phyloP scores from a whole-genome alignment of 2,888 invertebrate species.

The Tipula helvola region DNA sequence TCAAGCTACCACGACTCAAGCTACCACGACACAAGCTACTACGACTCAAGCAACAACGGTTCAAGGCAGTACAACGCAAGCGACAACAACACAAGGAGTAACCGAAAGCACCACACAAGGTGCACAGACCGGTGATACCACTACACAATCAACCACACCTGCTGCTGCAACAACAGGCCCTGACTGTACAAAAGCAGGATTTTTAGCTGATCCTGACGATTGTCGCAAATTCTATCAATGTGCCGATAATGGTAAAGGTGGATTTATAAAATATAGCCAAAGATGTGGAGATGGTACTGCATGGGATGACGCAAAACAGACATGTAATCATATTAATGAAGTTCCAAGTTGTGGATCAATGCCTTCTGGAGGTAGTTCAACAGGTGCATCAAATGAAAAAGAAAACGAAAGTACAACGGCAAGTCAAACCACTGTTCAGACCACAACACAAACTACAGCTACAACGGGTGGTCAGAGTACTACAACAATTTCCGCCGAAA shows the following conservation, averaged over 20 bases:
- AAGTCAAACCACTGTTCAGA: constrained; percentile 14
- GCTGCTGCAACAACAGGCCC: constrained; percentile 11
- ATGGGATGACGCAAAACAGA: constrained; percentile 43
- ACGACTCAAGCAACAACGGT: constrained; percentile 19
- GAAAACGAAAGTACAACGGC: neutral
- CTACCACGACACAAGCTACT: constrained; percentile 11
- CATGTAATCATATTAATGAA: constrained; percentile 36
- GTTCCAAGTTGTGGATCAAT: constrained; percentile 19
- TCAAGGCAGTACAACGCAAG: neutral
- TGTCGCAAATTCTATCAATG: constrained; percentile 48
- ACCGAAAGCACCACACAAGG: constrained; percentile 11
- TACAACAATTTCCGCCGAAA: neutral
- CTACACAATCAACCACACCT: constrained; percentile 9
- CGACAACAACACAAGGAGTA: constrained; percentile 8
- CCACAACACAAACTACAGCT: constrained; percentile 7
- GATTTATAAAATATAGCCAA: constrained; percentile 39
- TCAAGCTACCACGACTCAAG: constrained; percentile 15
- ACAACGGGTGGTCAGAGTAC: constrained; percentile 9
- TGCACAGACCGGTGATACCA: neutral
- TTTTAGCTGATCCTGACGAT: constrained; percentile 35
- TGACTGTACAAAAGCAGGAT: constrained; percentile 33
- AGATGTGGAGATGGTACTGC: constrained; percentile 43
- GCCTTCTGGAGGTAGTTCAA: constrained; percentile 22
- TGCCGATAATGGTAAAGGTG: constrained; percentile 33
- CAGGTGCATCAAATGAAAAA: neutral